Base-by-base conservation (phyloP, 2,888 invertebrate genomes). In the Tortricodes alternella region DNA sequence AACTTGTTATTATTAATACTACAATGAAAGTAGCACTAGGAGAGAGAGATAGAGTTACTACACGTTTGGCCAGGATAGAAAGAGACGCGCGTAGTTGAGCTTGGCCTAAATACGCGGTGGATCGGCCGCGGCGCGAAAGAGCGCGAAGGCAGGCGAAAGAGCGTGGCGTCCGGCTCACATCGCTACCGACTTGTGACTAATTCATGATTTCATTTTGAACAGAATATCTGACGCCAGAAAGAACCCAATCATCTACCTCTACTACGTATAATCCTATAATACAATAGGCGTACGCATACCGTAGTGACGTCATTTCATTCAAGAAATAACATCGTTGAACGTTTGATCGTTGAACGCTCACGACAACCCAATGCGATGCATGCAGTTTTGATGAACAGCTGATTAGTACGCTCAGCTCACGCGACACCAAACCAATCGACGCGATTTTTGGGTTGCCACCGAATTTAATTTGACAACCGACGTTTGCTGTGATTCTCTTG, bases 131-230 rank as follows among this genome's bases (percentile, higher is more conserved):
- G 78, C 80, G 82, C 80, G 83, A 79, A 77, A 77, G 80, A 83
- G 81, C 82, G 83, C 82, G 76, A 74, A 74, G 76, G 66, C 74
- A 66, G 70, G 62, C 72, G 73, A 67, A 70, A 71, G 67, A 69
- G 64, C 72, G 77, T 76, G 70, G 79, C 89, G 89, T 80, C 86
- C 87, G 85, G 71, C 83, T 87, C 85, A 86, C 89, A 89, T 89
- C 89, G 89, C 89, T 84, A 89, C 88, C 86, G 85, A 84, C 73
- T 84, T 84, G 82, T 85, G 80, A 89, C 88, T 86, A 85, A 80
- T 82, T 77, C 71, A 72, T 75, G 71, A 74, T 78, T 75, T 73
- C 78, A 74, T 78, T 76, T 78, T 76, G 73, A 76, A 75, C 71
- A 73, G 71, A 76, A 76, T 77, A 81, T 80, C 82, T 79, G 82